These are phyloP conservation scores for Trichomycterus rosablanca DNA, from an alignment of 2,113 vertebrate species.

Conservation along the genomic window DNA sequence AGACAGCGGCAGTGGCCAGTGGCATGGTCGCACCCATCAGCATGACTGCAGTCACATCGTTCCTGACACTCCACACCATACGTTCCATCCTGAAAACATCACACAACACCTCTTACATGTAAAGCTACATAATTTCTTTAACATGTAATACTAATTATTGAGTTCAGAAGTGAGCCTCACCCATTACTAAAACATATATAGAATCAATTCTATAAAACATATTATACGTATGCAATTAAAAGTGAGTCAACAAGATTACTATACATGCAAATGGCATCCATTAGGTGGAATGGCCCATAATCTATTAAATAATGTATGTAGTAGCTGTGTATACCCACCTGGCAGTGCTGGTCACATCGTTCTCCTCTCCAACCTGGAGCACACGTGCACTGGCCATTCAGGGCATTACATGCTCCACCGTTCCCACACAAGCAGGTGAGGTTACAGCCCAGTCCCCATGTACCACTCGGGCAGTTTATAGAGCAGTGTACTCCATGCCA, in stretches of 20 bases:
- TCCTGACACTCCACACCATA: constrained; percentile 88
- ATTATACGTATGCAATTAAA: too few relatives aligned
- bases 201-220: too few relatives aligned
- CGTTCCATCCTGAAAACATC: constrained; percentile 81
- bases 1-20: constrained; percentile 92
- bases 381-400: constrained; percentile 86
- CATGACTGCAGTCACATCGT: constrained; percentile 93
- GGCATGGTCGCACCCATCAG: constrained; percentile 86
- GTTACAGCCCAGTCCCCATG: constrained; percentile 90
- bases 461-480: constrained; percentile 88
- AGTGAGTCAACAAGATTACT: too few relatives aligned
- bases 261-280: too few relatives aligned
- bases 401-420: constrained; percentile 80
- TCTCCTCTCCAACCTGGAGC: constrained; percentile 86
- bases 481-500: constrained; percentile 97
- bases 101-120: background rate
- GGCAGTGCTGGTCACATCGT: constrained; percentile 82
- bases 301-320: background rate
- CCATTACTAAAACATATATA: too few relatives aligned
- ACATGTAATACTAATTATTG: too few relatives aligned
- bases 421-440: constrained; percentile 83
- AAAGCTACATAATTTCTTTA: background rate
- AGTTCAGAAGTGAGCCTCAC: too few relatives aligned
- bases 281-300: too few relatives aligned
- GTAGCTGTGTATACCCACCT: constrained; percentile 63